phyloP scores from a whole-genome alignment of 1,140 invertebrate species.

The Orius insidiosus region DNA sequence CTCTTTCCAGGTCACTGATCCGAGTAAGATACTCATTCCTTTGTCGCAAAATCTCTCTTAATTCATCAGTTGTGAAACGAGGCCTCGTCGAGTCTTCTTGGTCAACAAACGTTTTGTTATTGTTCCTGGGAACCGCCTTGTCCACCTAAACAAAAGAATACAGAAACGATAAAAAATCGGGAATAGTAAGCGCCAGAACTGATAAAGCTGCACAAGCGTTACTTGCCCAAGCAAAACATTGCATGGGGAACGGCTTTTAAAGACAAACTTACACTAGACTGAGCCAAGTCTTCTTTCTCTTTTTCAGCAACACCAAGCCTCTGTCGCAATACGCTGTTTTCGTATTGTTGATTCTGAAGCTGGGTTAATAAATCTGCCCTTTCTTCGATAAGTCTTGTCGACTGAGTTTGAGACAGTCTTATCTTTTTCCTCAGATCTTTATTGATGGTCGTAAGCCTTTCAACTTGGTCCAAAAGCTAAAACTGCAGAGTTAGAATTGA shows the following conservation, averaged over 20 bases:
- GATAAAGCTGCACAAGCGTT: no score
- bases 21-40: slow-evolving; percentile 74
- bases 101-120: no score
- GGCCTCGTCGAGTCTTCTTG: no score
- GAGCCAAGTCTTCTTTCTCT: slow-evolving; percentile 59
- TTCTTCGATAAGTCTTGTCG: slow-evolving; percentile 69
- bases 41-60: slow-evolving; percentile 75
- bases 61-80: slow-evolving; percentile 72
- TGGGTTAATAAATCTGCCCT: slow-evolving; percentile 74
- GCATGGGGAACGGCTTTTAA: no score
- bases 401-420: slow-evolving; percentile 63
- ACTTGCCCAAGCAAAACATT: no score
- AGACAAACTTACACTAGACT: slow-evolving; percentile 26
- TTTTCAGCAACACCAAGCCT: slow-evolving; percentile 50
- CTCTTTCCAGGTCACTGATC: slow-evolving; percentile 73
- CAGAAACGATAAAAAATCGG: no score
- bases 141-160: no score
- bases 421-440: slow-evolving; percentile 70
- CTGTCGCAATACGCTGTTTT: slow-evolving; percentile 50
- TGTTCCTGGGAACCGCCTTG: no score
- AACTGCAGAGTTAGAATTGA: no score
- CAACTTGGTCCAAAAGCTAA: slow-evolving; percentile 69
- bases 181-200: no score
- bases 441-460: slow-evolving; percentile 58
- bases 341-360: slow-evolving; percentile 66